These are phyloP conservation scores for Drosophila repleta DNA, from an alignment of 1,140 invertebrate genomes.

Conservation along the genomic window DNA sequence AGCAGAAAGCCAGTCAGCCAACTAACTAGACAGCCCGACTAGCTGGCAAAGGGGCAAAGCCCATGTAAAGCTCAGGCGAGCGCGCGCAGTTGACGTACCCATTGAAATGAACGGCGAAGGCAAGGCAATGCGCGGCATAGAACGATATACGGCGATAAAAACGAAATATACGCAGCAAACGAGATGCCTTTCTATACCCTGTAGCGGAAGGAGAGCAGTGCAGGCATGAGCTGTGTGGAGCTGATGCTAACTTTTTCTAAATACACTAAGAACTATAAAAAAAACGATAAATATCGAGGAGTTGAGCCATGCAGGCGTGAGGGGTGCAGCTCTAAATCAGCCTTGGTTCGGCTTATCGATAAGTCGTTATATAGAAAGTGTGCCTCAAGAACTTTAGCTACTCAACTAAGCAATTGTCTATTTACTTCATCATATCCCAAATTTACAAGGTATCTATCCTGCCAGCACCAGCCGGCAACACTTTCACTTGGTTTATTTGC, in stretches of 20 bases:
- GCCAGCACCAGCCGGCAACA: neutral
- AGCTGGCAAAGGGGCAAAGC: neutral
- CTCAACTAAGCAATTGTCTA: no score
- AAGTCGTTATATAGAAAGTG: no score
- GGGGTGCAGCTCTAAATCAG: no score
- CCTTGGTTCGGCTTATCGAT: no score
- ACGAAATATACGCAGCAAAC: slow-evolving; percentile 3
- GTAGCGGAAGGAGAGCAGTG: neutral
- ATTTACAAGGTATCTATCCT: neutral
- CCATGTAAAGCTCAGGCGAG: slow-evolving; percentile 13
- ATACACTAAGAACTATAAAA: no score
- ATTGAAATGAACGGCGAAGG: slow-evolving; percentile 65
- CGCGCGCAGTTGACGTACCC: slow-evolving; percentile 23
- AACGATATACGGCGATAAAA: slow-evolving; percentile 45
- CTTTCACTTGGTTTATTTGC: slow-evolving; percentile 1
- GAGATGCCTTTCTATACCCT: slow-evolving; percentile 3
- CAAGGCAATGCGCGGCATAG: slow-evolving; percentile 11
- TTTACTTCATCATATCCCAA: no score
- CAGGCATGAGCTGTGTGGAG: neutral
- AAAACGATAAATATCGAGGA: no score
- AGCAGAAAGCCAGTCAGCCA: slow-evolving; percentile 40
- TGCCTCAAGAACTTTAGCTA: no score
- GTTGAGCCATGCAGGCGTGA: no score
- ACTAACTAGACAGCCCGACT: slow-evolving; percentile 20
- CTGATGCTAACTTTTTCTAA: no score